These are phyloP conservation scores for Psilopogon haemacephalus DNA, from an alignment of 2,113 vertebrate species.

Conservation along the genomic window DNA sequence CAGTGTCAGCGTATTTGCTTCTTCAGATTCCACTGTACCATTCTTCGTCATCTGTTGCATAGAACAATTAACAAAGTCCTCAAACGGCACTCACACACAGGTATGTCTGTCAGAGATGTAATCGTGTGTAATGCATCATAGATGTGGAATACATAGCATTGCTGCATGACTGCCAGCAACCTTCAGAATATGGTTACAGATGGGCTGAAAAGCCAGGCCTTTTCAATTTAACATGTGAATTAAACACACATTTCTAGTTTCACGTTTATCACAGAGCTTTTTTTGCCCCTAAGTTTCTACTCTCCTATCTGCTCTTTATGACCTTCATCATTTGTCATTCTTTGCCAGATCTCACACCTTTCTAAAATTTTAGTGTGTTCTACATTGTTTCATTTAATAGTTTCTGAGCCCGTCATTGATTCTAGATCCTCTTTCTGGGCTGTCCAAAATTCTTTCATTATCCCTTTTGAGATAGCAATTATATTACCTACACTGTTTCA, in stretches of 20 bases:
- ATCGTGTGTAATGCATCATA: background rate
- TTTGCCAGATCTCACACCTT: background rate
- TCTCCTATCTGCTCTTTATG: background rate
- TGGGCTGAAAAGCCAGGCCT: background rate
- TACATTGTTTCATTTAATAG: background rate
- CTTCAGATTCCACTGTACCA: constrained; percentile 92
- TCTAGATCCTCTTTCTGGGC: background rate
- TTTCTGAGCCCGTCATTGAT: background rate
- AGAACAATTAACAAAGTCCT: background rate
- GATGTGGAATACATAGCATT: background rate
- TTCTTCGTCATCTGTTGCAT: constrained; percentile 92
- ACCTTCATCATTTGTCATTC: background rate
- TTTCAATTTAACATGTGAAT: background rate
- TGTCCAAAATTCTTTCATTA: background rate
- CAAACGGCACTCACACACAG: accelerated
- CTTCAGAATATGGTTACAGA: background rate
- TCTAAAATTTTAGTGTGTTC: background rate
- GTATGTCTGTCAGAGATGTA: background rate
- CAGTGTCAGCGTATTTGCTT: constrained; percentile 90
- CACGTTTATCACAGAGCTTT: background rate
- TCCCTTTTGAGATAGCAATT: background rate
- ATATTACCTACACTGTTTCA: background rate
- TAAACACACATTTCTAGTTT: background rate
- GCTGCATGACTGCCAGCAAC: background rate
- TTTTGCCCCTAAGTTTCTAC: background rate